Evolutionary conservation across 2,797 vertebrate genomes (phyloP), one percentile per base, ranked within the genome.

Genomic region (Rhadinocentrus ornatus): DNA sequence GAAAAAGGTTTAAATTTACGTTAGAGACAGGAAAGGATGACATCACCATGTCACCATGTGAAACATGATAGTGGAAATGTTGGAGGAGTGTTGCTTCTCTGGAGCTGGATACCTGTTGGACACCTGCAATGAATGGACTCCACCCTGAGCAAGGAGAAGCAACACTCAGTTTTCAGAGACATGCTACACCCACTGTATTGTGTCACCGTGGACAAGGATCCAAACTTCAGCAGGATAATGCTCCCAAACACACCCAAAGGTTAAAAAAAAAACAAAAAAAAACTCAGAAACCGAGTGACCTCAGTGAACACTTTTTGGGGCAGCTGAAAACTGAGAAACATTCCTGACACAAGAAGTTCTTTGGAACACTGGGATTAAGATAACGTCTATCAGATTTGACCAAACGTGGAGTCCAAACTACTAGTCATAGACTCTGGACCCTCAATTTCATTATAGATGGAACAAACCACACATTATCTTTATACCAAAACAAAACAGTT

Each of bases 221-320:
- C n/a, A 55, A 27, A 56, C 35, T 9, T 3, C 39, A 56, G 22
- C 29, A 37, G 39, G 54, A 56, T 61, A 69, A 61, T 69, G 20
- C 50, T 50, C 65, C 31, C 60, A 31, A 59, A 50, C 31, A 35
- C 31, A 13, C 24, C 20, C 24, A 26, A 31, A 48, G 16, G 31
- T 48, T 53, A 8, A 35, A 16, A 32, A n/a, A 64, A 16, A 34
- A 15, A 16, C 31, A 52, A 1, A 26, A 26, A 32, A n/a, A 5
- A 26, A 48, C 29, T 8, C 16, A 31, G 20, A 26, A 9, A 13
- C 26, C 26, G 1, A 12, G 52, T 24, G 27, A 24, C 41, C n/a
- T 26, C 31, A 8, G 18, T 31, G 24, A 35, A n/a, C 24, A 15
- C 34, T 54, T 41, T 13, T 13, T 15, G 57, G 34, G 20, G 7